phyloP scores from a whole-genome alignment of 2,797 vertebrate species.

The Ciconia nigra region DNA sequence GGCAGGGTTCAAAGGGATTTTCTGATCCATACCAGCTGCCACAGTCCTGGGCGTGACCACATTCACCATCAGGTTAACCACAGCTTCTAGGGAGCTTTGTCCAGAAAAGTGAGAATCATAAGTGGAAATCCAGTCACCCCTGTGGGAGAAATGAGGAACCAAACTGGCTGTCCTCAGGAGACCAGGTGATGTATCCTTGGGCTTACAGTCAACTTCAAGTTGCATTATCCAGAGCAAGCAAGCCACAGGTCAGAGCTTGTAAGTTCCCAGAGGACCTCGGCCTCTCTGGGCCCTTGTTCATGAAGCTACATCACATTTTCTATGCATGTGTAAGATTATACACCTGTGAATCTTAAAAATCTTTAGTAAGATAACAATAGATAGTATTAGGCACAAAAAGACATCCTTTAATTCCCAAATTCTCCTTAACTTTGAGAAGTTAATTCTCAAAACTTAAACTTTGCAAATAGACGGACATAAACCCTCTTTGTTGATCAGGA shows the following conservation, averaged over 20 bases:
- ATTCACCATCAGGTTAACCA: background rate
- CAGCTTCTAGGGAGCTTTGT: background rate
- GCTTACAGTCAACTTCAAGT: background rate
- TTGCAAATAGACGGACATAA: background rate
- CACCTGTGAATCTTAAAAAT: background rate
- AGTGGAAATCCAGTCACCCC: background rate
- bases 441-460: background rate
- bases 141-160: background rate
- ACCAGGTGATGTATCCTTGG: background rate
- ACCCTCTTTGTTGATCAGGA: rapidly evolving
- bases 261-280: background rate
- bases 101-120: background rate
- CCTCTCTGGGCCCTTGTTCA: background rate
- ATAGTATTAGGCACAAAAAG: background rate
- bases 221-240: background rate
- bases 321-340: background rate
- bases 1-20: background rate
- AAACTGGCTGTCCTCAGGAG: background rate
- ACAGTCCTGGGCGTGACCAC: background rate
- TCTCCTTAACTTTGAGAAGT: background rate
- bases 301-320: background rate
- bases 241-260: background rate
- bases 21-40: background rate
- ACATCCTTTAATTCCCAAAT: background rate
- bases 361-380: background rate